These are phyloP conservation scores for Channa maculata DNA, from an alignment of 2,113 vertebrate genomes.

Conservation along the genomic window DNA sequence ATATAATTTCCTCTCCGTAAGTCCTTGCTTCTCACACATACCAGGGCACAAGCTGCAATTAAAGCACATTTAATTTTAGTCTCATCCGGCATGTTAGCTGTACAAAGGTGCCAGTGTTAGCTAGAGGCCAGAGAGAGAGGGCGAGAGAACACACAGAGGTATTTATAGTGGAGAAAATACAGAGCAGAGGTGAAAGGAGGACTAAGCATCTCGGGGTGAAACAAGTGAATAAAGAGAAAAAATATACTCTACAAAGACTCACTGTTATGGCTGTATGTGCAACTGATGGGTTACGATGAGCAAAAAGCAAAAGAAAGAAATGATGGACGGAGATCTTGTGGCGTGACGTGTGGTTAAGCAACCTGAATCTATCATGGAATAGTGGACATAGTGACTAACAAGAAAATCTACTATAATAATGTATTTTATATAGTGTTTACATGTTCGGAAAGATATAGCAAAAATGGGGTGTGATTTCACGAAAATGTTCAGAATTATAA, in stretches of 20 bases:
- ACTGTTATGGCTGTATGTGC: neutral
- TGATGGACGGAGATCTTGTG: too few species aligned
- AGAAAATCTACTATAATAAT: too few species aligned
- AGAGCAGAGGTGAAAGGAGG: constrained; percentile 36
- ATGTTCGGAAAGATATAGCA: too few species aligned
- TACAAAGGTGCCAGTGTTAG: constrained; percentile 77
- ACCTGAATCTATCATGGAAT: too few species aligned
- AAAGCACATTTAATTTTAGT: constrained; percentile 74
- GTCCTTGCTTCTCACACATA: constrained; percentile 43
- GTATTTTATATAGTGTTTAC: too few species aligned
- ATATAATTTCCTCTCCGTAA: constrained; percentile 56
- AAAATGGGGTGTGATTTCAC: too few species aligned
- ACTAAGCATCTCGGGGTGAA: constrained; percentile 7
- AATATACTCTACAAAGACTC: neutral
- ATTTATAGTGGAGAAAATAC: constrained; percentile 61
- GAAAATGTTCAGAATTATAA: too few species aligned
- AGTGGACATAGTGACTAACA: too few species aligned
- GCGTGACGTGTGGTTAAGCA: too few species aligned
- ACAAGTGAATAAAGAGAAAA: neutral
- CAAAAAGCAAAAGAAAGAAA: neutral
- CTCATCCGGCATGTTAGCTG: constrained; percentile 62
- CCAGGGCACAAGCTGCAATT: constrained; percentile 54
- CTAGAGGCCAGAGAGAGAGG: constrained; percentile 38
- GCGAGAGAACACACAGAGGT: constrained; percentile 56
- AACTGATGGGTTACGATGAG: neutral